A percentile compares a stretch with the other conserved stretches of the same genome.
phyloP scores from a whole-genome alignment of 2,113 vertebrate genomes.

The Percopsis transmontana region DNA sequence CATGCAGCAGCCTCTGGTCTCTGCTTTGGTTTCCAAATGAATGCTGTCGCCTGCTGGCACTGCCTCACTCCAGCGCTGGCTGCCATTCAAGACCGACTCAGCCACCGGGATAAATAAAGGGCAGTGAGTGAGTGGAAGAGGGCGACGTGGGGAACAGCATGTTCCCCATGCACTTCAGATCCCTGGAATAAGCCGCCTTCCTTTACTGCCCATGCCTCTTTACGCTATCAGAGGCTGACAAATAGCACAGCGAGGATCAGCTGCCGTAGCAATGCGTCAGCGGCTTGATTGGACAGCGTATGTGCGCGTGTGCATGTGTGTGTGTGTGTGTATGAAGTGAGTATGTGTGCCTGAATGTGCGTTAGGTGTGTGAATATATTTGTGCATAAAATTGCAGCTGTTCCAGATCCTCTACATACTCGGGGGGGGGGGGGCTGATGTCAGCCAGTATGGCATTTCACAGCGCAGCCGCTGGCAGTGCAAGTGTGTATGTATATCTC shows the following conservation, averaged over 20 bases:
- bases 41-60: too few relatives aligned
- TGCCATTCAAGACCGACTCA: too few relatives aligned
- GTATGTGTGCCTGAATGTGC: constrained; percentile 1
- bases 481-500: constrained; percentile 20
- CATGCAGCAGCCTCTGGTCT: too few relatives aligned
- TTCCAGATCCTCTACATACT: constrained; percentile 48
- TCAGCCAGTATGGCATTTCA: constrained; percentile 60
- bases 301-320: constrained; percentile 26
- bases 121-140: too few relatives aligned
- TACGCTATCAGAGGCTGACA: constrained; percentile 9
- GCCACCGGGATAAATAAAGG: too few relatives aligned
- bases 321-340: neutral
- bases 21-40: too few relatives aligned
- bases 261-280: neutral
- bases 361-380: neutral
- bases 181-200: too few relatives aligned
- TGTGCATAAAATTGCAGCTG: constrained; percentile 52
- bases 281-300: neutral
- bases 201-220: too few relatives aligned
- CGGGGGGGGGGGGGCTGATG: constrained; percentile 17
- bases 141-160: too few relatives aligned
- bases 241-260: constrained; percentile 13
- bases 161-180: too few relatives aligned
- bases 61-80: too few relatives aligned
- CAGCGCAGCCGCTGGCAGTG: constrained; percentile 19